Evolutionary conservation across 1,140 invertebrate species (phyloP), one percentile per base, ranked within the genome.

Genomic region (Protaetia brevitarsis): DNA sequence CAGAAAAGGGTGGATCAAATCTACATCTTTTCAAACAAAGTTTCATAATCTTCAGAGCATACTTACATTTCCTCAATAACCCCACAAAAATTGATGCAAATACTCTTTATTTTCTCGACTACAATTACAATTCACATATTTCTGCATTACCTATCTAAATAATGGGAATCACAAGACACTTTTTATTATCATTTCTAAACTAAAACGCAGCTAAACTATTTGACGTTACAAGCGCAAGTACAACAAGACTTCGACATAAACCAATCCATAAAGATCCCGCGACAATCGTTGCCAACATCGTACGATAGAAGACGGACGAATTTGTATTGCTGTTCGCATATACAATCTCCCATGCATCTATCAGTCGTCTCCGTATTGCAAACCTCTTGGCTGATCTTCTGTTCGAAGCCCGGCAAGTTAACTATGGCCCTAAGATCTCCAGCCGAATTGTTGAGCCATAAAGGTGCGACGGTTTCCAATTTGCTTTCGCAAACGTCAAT

Each of bases 181-280:
- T n/a, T n/a, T n/a, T n/a, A n/a, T n/a, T n/a, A n/a, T n/a, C n/a
- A n/a, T n/a, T n/a, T n/a, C n/a, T n/a, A n/a, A n/a, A n/a, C n/a
- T n/a, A n/a, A n/a, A n/a, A n/a, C n/a, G n/a, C n/a, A n/a, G n/a
- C n/a, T n/a, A n/a, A n/a, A n/a, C n/a, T n/a, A n/a, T n/a, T n/a
- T n/a, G n/a, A n/a, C n/a, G n/a, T n/a, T n/a, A n/a, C n/a, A n/a
- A n/a, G n/a, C n/a, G n/a, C n/a, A n/a, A n/a, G n/a, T n/a, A n/a
- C n/a, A n/a, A n/a, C n/a, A n/a, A 16, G 41, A 13, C 4, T 13
- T 45, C 19, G 8, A 45, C 41, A 13, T 10, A 19, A 45, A 58
- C 56, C 56, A 58, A 28, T 58, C 56, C 56, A 58, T 58, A 23
- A 58, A 58, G 28, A 58, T 58, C 56, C 56, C 56, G 8, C 7